phyloP scores from a whole-genome alignment of 2,113 vertebrate species.

The Paramisgurnus dabryanus region DNA sequence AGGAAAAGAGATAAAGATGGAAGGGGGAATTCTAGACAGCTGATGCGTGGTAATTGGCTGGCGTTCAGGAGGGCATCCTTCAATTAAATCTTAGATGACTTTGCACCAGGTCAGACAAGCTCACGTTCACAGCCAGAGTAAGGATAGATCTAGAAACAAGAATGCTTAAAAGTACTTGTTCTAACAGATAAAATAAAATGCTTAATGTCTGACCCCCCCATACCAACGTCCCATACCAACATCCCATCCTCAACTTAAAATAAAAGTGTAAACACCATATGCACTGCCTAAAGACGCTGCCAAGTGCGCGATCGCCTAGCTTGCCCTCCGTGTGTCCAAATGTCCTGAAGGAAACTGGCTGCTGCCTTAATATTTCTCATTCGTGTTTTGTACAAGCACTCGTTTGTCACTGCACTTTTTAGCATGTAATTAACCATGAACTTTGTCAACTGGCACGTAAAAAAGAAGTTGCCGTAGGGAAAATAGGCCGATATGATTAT shows the following conservation, averaged over 20 bases:
- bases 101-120: constrained; percentile 24
- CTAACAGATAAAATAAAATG: not conserved
- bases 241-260: not conserved
- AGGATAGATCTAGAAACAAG: not conserved
- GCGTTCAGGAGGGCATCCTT: constrained; percentile 42
- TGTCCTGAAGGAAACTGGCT: constrained; percentile 34
- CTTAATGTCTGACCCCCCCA: not conserved
- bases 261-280: constrained; percentile 22
- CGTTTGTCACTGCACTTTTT: constrained; percentile 30
- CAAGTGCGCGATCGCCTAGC: constrained; percentile 41
- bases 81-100: constrained; percentile 37
- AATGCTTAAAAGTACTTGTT: not conserved
- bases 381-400: constrained; percentile 41
- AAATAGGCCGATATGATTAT: constrained; percentile 38
- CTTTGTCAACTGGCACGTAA: constrained; percentile 26
- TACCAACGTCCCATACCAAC: not conserved
- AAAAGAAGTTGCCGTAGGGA: not conserved
- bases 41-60: constrained; percentile 44
- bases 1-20: constrained; percentile 29
- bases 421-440: constrained; percentile 39
- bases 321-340: constrained; percentile 43
- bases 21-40: constrained; percentile 40
- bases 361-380: constrained; percentile 49
- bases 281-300: constrained; percentile 17
- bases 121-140: constrained; percentile 18